phyloP scores from a whole-genome alignment of 1,140 invertebrate species.

The Zaprionus vittiger region DNA sequence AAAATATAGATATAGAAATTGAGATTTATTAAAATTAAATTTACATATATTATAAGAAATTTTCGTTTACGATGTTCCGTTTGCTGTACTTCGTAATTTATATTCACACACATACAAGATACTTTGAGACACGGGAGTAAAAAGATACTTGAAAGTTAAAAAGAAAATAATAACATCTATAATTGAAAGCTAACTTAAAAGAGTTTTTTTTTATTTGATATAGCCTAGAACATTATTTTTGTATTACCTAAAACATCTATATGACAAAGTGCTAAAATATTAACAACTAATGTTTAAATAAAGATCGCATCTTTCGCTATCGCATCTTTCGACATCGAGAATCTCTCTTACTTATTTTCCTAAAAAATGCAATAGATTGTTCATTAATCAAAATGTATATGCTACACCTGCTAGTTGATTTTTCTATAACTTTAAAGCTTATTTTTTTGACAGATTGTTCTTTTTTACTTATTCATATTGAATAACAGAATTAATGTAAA shows the following conservation, averaged over 20 bases:
- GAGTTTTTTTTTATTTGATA: neutral
- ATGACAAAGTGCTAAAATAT: neutral
- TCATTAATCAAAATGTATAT: neutral
- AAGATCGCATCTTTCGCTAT: neutral
- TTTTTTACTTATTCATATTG: constrained; percentile 5
- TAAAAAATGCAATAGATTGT: neutral
- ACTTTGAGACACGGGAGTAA: constrained; percentile 82
- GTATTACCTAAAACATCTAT: constrained; percentile 1
- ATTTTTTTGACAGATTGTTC: neutral
- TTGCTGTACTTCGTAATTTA: constrained; percentile 62
- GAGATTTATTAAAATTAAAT: constrained; percentile 45
- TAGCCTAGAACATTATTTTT: neutral
- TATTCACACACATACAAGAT: constrained; percentile 85
- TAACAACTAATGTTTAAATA: neutral
- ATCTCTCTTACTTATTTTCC: neutral
- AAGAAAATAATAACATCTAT: constrained; percentile 13
- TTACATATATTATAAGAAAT: constrained; percentile 53
- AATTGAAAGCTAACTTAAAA: neutral
- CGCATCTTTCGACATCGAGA: neutral
- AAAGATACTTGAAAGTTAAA: constrained; percentile 28
- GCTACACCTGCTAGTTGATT: neutral
- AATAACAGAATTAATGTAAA: constrained; percentile 4
- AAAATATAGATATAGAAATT: constrained; percentile 46
- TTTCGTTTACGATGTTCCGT: constrained; percentile 47
- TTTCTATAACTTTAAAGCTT: neutral